Base-by-base conservation (phyloP, 2,113 vertebrate species). In the Catharus minimus region DNA sequence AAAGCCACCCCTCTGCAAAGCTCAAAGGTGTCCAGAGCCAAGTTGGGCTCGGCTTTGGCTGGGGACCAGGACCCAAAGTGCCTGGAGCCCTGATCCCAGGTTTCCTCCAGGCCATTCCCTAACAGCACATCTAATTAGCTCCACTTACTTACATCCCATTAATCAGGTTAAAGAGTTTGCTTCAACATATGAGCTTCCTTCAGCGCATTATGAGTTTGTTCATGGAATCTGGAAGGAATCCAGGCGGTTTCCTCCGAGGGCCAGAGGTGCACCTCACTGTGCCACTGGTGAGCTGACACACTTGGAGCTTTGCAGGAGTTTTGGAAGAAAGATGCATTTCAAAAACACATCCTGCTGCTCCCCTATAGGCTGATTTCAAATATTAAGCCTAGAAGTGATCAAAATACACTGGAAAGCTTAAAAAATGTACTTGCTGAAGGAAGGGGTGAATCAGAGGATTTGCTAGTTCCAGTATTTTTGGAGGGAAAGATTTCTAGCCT, bases 81-180 rank as follows among this genome's bases (percentile, higher is more conserved):
- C 41, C 71, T 10, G 8, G 12, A 88, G 57, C 10, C 32, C 32
- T 0, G 0, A 30, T 8, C 60, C 84, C 0, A 1, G 5, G 14
- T 27, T 64, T 73, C 16, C 3, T 28, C 7, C 1, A 4, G 76
- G 86, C 80, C 65, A 21, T 83, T 86, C 90, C 87, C 88, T 46
- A 86, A 4, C 77, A 75, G 90, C 80, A 61, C 3, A 1, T 46
- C 92, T 83, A 90, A 95, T 95, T 94, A 95, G 94, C 93, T 89
- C 88, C 83, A 79, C 90, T 94, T 92, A 93, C 80, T 93, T 86
- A 90, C 90, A 92, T 93, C 88, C 93, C 92, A 95, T 94, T 96
- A 92, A 94, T 94, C 86, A 95, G 77, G 90, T 93, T 96, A 95
- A 92, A 91, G 90, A 95, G 88, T 88, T 94, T 88, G 65, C 88